phyloP scores from a whole-genome alignment of 2,113 vertebrate genomes.

The Platysteira castanea region DNA sequence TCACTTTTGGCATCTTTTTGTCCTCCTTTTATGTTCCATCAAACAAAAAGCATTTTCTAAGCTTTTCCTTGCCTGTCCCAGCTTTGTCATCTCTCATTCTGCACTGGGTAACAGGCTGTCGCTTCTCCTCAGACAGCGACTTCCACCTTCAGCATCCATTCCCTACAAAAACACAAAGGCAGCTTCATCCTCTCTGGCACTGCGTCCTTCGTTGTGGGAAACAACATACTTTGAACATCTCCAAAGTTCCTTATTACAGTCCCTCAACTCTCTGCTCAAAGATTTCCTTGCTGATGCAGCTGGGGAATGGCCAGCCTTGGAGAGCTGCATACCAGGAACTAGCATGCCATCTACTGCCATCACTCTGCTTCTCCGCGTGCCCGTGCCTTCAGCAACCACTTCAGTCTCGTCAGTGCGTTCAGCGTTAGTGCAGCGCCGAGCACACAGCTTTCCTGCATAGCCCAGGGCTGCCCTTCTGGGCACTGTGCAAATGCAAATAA shows the following conservation, averaged over 20 bases:
- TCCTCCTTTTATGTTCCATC: not conserved
- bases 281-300: not conserved
- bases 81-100: not conserved
- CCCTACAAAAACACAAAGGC: not conserved
- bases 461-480: not conserved
- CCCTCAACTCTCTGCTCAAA: not conserved
- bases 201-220: not conserved
- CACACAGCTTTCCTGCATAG: not conserved
- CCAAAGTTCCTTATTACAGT: not conserved
- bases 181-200: not conserved
- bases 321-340: not conserved
- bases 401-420: not conserved
- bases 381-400: not conserved
- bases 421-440: fast-evolving
- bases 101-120: not conserved
- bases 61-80: not conserved
- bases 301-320: not conserved
- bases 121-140: not conserved
- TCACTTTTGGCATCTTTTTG: not conserved
- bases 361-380: fast-evolving
- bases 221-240: not conserved
- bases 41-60: constrained; percentile 13
- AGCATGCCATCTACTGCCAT: not conserved
- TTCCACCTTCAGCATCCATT: not conserved
- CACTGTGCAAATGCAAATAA: not conserved